Conservation (phyloP, 2,888 invertebrate species). For the Nezara viridula region DNA sequence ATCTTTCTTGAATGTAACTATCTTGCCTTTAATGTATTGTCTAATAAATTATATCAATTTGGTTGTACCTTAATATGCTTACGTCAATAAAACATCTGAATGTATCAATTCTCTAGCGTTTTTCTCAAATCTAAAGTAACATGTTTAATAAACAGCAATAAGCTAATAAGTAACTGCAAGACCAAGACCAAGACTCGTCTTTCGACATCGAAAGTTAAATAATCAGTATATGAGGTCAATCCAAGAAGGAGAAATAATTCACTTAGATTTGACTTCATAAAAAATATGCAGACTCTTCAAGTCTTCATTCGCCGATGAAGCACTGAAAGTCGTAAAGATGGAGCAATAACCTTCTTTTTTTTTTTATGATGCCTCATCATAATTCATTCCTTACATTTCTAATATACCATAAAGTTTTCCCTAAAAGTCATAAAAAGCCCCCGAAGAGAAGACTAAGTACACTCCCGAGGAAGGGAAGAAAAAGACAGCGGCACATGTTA, state of each 20-base stretch:
- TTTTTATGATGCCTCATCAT: constrained; percentile 1
- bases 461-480: neutral
- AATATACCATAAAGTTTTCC: constrained; percentile 30
- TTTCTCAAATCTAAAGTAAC: too few relatives aligned
- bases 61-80: too few relatives aligned
- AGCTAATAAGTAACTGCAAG: too few relatives aligned
- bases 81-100: too few relatives aligned
- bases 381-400: constrained; percentile 23
- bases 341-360: neutral
- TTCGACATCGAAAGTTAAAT: too few relatives aligned
- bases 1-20: too few relatives aligned
- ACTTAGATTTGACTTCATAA: neutral
- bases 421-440: neutral
- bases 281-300: neutral
- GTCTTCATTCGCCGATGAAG: neutral
- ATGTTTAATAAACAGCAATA: too few relatives aligned
- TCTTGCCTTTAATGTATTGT: too few relatives aligned
- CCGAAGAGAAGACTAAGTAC: neutral
- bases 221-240: too few relatives aligned
- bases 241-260: neutral
- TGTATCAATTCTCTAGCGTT: too few relatives aligned
- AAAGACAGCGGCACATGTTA: neutral
- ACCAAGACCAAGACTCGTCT: too few relatives aligned
- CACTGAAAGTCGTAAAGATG: neutral
- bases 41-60: too few relatives aligned